phyloP scores from a whole-genome alignment of 1,140 invertebrate genomes.

The Phymorhynchus buccinoides region DNA sequence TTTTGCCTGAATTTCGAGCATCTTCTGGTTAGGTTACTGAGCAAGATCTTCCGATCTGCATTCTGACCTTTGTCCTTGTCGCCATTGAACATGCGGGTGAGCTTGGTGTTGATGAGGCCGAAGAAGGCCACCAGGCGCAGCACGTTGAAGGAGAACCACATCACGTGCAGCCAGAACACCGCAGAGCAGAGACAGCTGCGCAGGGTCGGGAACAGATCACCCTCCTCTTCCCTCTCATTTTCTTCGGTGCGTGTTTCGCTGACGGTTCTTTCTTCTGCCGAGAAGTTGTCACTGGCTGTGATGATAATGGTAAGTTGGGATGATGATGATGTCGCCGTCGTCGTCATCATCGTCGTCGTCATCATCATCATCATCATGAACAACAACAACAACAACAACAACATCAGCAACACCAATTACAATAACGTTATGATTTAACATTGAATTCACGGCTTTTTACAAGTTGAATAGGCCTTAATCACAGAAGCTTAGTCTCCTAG shows the following conservation, averaged over 20 bases:
- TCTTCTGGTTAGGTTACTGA: too few species aligned
- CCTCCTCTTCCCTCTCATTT: not conserved
- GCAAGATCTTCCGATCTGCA: not conserved
- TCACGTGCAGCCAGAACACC: conserved; percentile 33
- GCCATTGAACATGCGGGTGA: conserved; percentile 11
- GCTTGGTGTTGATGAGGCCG: conserved; percentile 35
- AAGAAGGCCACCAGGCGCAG: conserved; percentile 30
- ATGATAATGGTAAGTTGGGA: not conserved
- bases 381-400: too few species aligned
- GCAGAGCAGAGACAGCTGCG: conserved; percentile 13
- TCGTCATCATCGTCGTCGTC: too few species aligned
- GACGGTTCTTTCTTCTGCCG: not conserved
- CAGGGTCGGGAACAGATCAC: conserved; percentile 17
- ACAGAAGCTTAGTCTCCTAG: too few species aligned
- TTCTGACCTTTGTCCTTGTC: conserved; percentile 28
- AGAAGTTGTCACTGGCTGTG: not conserved
- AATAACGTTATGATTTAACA: too few species aligned
- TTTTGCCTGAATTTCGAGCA: too few species aligned
- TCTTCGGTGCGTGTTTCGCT: not conserved
- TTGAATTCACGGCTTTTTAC: too few species aligned
- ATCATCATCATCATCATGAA: too few species aligned
- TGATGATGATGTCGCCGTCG: too few species aligned
- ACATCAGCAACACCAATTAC: too few species aligned
- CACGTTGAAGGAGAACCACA: conserved; percentile 32
- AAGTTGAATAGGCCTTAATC: too few species aligned